Evolutionary conservation across 2,797 vertebrate species (phyloP).

Genomic region (Somateria mollissima): DNA sequence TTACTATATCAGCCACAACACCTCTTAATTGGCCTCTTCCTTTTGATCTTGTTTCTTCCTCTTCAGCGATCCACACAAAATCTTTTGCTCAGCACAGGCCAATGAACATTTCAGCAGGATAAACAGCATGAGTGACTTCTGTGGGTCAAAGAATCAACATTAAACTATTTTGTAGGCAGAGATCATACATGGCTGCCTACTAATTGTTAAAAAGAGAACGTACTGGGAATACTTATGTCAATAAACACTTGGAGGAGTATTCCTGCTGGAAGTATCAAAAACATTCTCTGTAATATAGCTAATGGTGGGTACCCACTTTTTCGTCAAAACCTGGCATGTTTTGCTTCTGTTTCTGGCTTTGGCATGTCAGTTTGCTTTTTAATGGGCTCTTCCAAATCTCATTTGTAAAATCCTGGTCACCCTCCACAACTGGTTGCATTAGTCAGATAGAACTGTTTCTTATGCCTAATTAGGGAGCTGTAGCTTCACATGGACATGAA

Average conservation of each 20-base stretch:
- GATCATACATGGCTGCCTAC: neutral
- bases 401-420: neutral
- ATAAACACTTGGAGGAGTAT: neutral
- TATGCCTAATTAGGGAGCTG: neutral
- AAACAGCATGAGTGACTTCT: neutral
- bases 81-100: rapidly evolving
- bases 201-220: neutral
- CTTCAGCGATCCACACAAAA: neutral
- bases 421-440: neutral
- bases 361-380: neutral
- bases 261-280: neutral
- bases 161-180: neutral
- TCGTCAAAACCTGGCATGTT: neutral
- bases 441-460: neutral
- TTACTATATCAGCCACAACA: neutral
- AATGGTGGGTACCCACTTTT: neutral
- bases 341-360: neutral
- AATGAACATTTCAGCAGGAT: neutral
- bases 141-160: neutral
- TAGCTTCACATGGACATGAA: neutral
- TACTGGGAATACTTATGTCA: neutral
- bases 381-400: neutral
- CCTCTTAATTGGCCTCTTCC: neutral
- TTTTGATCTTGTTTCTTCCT: neutral
- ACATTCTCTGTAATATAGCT: neutral